A percentile compares a stretch with the other conserved stretches of the same genome.
Evolutionary conservation across 2,113 vertebrate species (phyloP).

Genomic region (Alectura lathami): DNA sequence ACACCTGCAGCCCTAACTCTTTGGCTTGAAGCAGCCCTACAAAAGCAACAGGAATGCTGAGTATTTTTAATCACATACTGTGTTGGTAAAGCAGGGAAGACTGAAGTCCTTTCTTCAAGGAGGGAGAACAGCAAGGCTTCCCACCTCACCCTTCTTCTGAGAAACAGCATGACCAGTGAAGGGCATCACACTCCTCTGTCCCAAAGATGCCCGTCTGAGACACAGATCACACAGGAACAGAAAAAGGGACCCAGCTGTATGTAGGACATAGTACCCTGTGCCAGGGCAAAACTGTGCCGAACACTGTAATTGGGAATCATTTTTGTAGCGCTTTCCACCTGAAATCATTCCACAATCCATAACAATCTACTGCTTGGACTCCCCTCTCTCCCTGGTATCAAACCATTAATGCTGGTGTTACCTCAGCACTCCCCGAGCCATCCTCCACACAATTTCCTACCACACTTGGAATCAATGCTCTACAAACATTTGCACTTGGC

Average conservation of each 20-base stretch:
- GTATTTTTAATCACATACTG: background rate
- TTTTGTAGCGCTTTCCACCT: background rate
- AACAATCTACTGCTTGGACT: background rate
- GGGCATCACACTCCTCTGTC: background rate
- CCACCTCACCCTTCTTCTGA: background rate
- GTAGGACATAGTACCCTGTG: background rate
- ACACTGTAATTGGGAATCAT: background rate
- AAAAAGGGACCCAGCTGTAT: background rate
- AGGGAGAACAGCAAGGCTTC: background rate
- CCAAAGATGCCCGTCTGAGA: background rate
- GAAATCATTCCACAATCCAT: background rate
- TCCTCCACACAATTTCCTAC: background rate
- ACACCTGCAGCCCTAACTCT: conserved; percentile 82
- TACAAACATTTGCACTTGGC: background rate
- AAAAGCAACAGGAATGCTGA: background rate
- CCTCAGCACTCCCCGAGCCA: background rate
- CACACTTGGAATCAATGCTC: background rate
- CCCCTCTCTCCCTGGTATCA: background rate
- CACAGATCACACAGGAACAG: background rate
- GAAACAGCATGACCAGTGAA: background rate
- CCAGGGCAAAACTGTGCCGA: background rate
- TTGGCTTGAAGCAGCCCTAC: conserved; percentile 79
- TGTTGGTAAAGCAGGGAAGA: background rate
- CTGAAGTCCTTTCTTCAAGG: background rate
- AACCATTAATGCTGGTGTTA: background rate